Percentiles rank a stretch among this genome's conserved stretches.
Conservation (phyloP, 92 coral and sea anemone species). For the Epizoanthus rinbou region DNA sequence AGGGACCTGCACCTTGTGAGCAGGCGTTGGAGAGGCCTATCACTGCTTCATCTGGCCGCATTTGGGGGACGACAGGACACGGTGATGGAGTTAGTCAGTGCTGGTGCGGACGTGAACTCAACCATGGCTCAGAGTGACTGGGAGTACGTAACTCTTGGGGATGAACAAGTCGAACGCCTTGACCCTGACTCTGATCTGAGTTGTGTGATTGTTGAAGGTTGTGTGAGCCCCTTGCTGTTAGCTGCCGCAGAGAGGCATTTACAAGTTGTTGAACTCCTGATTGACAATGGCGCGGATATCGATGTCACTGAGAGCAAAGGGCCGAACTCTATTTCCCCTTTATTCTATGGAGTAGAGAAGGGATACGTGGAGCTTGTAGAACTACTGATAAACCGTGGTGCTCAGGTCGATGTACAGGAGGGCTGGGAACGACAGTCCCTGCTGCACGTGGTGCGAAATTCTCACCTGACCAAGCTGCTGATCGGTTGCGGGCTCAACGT, state of each 20-base stretch:
- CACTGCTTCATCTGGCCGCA: slow-evolving; percentile 15
- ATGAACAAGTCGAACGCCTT: not conserved
- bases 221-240: slow-evolving; percentile 35
- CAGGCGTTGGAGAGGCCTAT: slow-evolving; percentile 36
- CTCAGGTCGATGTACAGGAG: slow-evolving; percentile 15
- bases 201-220: not conserved
- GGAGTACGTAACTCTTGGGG: not conserved
- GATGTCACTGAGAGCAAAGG: not conserved
- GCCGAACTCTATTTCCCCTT: not conserved
- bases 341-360: slow-evolving; percentile 23
- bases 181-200: slow-evolving; percentile 6
- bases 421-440: slow-evolving; percentile 15
- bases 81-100: not conserved
- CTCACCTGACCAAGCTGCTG: slow-evolving; percentile 1
- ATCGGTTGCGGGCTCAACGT: slow-evolving; percentile 21
- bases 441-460: slow-evolving; percentile 27
- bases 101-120: slow-evolving; percentile 37
- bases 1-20: slow-evolving; percentile 3
- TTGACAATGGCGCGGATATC: slow-evolving; percentile 17
- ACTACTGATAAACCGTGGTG: slow-evolving; percentile 16
- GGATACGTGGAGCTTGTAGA: slow-evolving; percentile 1
- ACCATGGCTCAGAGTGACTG: slow-evolving; percentile 18
- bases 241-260: slow-evolving; percentile 14
- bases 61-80: slow-evolving; percentile 27
- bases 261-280: slow-evolving; percentile 10